These are phyloP conservation scores for Tetragonula clypearis DNA, from an alignment of 1,140 invertebrate species.

Conservation along the genomic window DNA sequence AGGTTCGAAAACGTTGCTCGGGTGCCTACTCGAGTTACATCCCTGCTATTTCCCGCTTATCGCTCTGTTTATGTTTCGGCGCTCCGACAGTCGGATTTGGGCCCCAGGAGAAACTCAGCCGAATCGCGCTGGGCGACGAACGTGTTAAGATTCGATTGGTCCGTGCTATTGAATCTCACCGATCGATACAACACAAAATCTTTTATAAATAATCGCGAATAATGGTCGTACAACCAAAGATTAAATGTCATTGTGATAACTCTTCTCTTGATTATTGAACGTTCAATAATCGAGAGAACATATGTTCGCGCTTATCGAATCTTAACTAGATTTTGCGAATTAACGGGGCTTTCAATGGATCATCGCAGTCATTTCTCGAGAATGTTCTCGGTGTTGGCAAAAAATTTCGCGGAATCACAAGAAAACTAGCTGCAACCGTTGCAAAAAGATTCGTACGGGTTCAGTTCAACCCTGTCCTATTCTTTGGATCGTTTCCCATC, in stretches of 20 bases:
- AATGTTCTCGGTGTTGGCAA: not conserved
- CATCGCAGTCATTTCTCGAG: no score
- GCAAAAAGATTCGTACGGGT: not conserved
- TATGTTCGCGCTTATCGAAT: constrained; percentile 21
- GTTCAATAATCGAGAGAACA: not conserved
- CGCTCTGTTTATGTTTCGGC: no score
- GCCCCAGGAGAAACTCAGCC: no score
- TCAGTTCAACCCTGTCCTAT: not conserved
- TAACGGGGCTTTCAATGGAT: not conserved
- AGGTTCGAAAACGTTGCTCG: no score
- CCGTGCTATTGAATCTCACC: not conserved
- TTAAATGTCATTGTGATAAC: constrained; percentile 35
- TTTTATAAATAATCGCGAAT: constrained; percentile 16
- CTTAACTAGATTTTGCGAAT: constrained; percentile 13
- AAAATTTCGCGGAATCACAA: not conserved
- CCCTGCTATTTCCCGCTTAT: no score
- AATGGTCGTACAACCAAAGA: not conserved
- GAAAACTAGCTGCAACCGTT: not conserved
- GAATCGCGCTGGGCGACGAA: no score
- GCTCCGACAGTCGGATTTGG: no score
- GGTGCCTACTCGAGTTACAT: no score
- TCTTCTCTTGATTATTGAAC: not conserved
- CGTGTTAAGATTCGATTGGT: no score
- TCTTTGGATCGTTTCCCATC: not conserved
- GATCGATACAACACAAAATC: not conserved